Evolutionary conservation across 2,113 vertebrate species (phyloP).

Genomic region (Fregetta grallaria): DNA sequence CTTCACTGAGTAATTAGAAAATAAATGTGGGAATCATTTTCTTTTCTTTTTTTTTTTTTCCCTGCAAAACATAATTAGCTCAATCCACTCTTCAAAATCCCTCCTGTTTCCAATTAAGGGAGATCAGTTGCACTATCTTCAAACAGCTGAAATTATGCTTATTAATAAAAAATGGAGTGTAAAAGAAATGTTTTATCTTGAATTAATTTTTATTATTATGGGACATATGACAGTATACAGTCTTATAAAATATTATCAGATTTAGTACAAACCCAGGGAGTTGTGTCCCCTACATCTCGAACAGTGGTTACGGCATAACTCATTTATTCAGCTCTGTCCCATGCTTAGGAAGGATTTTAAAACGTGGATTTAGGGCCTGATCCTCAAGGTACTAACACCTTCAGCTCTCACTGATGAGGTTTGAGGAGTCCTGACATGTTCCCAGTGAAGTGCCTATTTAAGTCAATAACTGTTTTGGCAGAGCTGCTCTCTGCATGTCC

Average conservation of each 20-base stretch:
- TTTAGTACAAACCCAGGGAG: background rate
- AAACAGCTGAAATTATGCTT: constrained; percentile 47
- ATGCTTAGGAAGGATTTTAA: background rate
- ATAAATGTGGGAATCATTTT: constrained; percentile 66
- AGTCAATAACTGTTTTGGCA: background rate
- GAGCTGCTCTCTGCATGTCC: background rate
- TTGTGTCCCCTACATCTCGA: background rate
- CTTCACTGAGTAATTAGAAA: constrained; percentile 64
- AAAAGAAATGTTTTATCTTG: constrained; percentile 42
- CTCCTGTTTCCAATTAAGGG: constrained; percentile 61
- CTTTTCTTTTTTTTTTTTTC: background rate
- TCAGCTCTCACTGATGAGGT: background rate
- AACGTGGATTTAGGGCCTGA: background rate
- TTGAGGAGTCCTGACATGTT: background rate
- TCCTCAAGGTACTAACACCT: background rate
- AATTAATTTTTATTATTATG: constrained; percentile 47
- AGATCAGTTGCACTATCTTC: constrained; percentile 61
- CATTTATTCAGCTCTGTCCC: background rate
- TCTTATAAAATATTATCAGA: constrained; percentile 39
- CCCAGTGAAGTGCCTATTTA: background rate
- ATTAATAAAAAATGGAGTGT: constrained; percentile 46
- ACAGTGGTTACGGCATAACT: background rate
- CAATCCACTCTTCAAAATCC: constrained; percentile 59
- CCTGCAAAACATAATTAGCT: constrained; percentile 57
- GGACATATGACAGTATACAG: background rate